Evolutionary conservation across 2,797 vertebrate species (phyloP).

Genomic region (Ctenosaura bakeri): DNA sequence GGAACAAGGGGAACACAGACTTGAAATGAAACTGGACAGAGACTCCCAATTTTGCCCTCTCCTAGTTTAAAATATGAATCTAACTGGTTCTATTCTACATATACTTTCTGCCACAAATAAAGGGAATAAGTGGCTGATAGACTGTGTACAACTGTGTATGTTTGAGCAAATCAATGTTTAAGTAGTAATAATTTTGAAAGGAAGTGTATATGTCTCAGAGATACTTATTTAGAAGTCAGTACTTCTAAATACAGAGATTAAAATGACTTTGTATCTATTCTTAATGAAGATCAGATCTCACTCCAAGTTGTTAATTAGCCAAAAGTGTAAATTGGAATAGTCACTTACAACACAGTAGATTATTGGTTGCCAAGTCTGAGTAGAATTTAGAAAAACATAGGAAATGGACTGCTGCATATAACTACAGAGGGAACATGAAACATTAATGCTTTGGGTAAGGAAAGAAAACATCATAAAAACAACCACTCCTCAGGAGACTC

Average conservation of each 20-base stretch:
- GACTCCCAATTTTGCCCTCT: background rate
- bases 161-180: background rate
- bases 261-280: background rate
- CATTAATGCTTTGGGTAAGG: slow-evolving; percentile 50
- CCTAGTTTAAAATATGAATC: background rate
- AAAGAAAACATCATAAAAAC: slow-evolving; percentile 29
- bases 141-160: rapidly evolving
- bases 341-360: background rate
- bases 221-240: background rate
- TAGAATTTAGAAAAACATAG: background rate
- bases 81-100: background rate
- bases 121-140: background rate
- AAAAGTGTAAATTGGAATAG: background rate
- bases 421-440: slow-evolving; percentile 36
- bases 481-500: slow-evolving; percentile 21
- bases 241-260: background rate
- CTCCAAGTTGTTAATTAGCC: background rate
- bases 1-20: background rate
- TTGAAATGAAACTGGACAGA: background rate
- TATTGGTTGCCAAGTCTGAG: background rate
- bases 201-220: slow-evolving; percentile 12
- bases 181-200: background rate
- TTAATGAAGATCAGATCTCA: background rate
- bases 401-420: background rate
- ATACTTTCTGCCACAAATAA: background rate